Percentiles rank a stretch among this genome's conserved stretches.
Evolutionary conservation across 2,888 invertebrate species (phyloP).

Genomic region (Lycocerus yunnanus): DNA sequence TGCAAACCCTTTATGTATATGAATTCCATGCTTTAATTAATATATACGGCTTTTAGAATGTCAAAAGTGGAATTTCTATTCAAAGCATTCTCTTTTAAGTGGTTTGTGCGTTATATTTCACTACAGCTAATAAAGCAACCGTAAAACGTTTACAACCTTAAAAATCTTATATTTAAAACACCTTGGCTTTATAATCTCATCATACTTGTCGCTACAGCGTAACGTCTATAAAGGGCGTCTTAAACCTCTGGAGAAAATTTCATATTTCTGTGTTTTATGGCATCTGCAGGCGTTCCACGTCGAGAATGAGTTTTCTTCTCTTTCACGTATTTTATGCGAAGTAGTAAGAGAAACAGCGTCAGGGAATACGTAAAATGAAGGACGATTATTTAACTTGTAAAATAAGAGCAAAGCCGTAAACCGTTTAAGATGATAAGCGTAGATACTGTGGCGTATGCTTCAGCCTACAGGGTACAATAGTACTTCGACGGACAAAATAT

Average conservation of each 20-base stretch:
- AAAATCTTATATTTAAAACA: slow-evolving; percentile 22
- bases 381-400: slow-evolving; percentile 27
- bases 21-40: neutral
- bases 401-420: slow-evolving; percentile 27
- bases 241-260: slow-evolving; percentile 23
- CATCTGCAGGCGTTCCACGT: slow-evolving; percentile 10
- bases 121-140: slow-evolving; percentile 9
- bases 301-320: neutral
- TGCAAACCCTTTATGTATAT: neutral
- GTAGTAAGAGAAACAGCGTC: slow-evolving; percentile 1
- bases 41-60: neutral
- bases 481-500: slow-evolving; percentile 13
- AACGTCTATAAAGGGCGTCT: slow-evolving; percentile 16
- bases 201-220: slow-evolving; percentile 18
- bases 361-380: slow-evolving; percentile 12
- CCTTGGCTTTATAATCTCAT: slow-evolving; percentile 22
- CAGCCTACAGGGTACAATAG: slow-evolving; percentile 17
- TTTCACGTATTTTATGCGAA: slow-evolving; percentile 1
- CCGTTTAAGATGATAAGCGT: slow-evolving; percentile 29
- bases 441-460: slow-evolving; percentile 30
- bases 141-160: slow-evolving; percentile 12
- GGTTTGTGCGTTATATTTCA: neutral
- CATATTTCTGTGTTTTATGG: slow-evolving; percentile 23
- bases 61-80: neutral
- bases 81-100: neutral